Evolutionary conservation across 1,140 invertebrate species (phyloP).

Genomic region (Liolophura sinensis): DNA sequence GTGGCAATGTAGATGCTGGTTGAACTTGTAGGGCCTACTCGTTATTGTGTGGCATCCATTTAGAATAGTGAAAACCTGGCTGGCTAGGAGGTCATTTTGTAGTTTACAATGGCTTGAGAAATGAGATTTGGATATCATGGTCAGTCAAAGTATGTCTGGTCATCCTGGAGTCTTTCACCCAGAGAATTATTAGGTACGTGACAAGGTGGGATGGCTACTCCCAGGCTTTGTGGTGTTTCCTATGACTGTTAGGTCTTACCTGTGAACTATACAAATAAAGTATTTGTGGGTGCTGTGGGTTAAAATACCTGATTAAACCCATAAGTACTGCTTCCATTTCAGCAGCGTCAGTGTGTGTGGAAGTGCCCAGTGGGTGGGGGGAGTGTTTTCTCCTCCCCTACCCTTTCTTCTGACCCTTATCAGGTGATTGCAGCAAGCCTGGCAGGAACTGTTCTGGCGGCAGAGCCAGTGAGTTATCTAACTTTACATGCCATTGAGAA

Average conservation of each 20-base stretch:
- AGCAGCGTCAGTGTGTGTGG: conserved; percentile 60
- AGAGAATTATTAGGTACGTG: neutral
- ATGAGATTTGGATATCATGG: too few relatives aligned
- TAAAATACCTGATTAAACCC: conserved; percentile 11
- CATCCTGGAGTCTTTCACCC: too few relatives aligned
- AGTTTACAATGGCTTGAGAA: too few relatives aligned
- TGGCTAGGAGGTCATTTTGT: too few relatives aligned
- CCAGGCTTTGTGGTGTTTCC: neutral
- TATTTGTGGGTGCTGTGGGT: neutral
- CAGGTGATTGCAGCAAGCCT: conserved; percentile 64
- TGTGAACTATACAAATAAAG: neutral
- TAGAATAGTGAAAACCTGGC: too few relatives aligned
- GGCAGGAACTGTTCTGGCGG: conserved; percentile 64
- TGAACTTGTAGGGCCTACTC: too few relatives aligned
- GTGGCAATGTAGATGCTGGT: too few relatives aligned
- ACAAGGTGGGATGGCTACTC: too few relatives aligned
- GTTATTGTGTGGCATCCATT: too few relatives aligned
- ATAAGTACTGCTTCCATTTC: conserved; percentile 24
- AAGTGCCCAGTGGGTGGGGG: conserved; percentile 57
- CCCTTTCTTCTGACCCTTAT: conserved; percentile 57
- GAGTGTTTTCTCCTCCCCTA: conserved; percentile 67
- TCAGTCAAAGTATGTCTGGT: too few relatives aligned
- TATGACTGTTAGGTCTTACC: neutral
- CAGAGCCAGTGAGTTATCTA: conserved; percentile 43
- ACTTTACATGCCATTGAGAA: conserved; percentile 25